Evolutionary conservation across 2,797 vertebrate genomes (phyloP).

Genomic region (Merluccius polli): DNA sequence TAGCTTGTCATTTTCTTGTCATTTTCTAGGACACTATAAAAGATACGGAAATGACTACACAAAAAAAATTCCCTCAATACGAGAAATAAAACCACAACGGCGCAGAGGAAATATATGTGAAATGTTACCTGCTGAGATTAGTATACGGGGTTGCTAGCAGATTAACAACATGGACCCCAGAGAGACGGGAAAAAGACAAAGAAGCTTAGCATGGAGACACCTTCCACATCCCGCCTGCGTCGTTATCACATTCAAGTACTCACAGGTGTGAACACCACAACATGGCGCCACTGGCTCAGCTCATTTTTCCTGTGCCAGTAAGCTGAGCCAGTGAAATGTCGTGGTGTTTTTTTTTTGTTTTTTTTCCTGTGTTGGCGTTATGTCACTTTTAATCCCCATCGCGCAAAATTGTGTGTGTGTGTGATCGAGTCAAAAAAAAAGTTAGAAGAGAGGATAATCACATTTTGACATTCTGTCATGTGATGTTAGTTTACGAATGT

Average conservation of each 20-base stretch:
- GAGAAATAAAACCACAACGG: not conserved
- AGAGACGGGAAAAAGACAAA: conserved; percentile 26
- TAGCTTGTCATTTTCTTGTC: too few species aligned
- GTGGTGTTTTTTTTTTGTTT: too few species aligned
- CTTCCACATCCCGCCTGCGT: conserved; percentile 55
- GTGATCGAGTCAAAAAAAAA: not conserved
- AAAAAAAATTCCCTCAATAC: too few species aligned
- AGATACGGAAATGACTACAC: not conserved
- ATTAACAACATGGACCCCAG: conserved; percentile 44
- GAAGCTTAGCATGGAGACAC: conserved; percentile 53
- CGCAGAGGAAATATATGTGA: not conserved
- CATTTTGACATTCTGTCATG: too few species aligned
- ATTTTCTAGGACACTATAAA: not conserved
- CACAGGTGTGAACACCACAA: conserved; percentile 53
- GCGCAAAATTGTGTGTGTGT: not conserved
- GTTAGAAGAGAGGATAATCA: not conserved
- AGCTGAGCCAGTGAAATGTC: not conserved
- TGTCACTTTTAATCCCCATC: not conserved
- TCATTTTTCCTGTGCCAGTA: too few species aligned
- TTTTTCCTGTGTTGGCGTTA: not conserved
- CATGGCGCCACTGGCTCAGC: conserved; percentile 16
- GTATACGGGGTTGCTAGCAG: conserved; percentile 30
- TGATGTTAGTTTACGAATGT: not conserved
- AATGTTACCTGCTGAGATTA: conserved; percentile 63
- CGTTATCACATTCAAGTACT: conserved; percentile 68